Evolutionary conservation across 2,113 vertebrate genomes (phyloP).

Genomic region (Nestor notabilis): DNA sequence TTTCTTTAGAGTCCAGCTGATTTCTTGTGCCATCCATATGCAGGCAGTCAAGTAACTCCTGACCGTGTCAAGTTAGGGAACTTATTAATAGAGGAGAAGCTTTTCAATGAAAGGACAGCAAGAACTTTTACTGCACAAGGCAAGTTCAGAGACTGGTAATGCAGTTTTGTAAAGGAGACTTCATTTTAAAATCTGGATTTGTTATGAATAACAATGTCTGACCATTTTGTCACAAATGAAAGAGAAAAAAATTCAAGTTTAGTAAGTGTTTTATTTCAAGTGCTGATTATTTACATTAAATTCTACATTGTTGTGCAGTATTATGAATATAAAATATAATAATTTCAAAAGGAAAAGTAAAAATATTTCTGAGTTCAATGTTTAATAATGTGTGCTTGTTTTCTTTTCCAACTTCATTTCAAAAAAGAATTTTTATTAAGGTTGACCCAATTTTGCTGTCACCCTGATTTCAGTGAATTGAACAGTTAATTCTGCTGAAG

Average conservation of each 20-base stretch:
- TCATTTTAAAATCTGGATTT: background rate
- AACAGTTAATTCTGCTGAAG: background rate
- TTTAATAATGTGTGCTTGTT: background rate
- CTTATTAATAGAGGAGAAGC: background rate
- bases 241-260: background rate
- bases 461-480: background rate
- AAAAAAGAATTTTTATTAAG: background rate
- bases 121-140: background rate
- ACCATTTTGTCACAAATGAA: background rate
- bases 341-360: background rate
- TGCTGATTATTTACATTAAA: background rate
- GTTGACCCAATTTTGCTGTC: background rate
- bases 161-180: background rate
- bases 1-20: background rate
- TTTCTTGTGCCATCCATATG: background rate
- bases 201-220: background rate
- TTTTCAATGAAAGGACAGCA: background rate
- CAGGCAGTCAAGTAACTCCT: background rate
- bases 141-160: background rate
- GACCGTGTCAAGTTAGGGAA: background rate
- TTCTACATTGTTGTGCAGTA: background rate
- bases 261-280: background rate
- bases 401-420: background rate
- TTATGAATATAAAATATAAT: background rate
- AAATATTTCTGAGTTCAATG: background rate